phyloP scores from a whole-genome alignment of 1,140 invertebrate species.

The Panagrolaimus sp. region DNA sequence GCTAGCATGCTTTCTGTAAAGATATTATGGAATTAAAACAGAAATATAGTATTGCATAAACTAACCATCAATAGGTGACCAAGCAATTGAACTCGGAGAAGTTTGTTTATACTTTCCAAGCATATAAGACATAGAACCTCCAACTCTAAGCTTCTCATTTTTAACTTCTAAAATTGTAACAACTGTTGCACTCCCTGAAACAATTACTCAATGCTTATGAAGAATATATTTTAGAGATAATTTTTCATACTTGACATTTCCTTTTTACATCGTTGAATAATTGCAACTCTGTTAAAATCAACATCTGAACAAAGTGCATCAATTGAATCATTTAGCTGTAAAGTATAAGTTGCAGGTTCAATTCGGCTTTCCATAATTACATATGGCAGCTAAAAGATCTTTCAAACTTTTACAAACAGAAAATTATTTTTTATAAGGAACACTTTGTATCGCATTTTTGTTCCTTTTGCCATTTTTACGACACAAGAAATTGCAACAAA shows the following conservation, averaged over 20 bases:
- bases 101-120: not conserved
- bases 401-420: too few species aligned
- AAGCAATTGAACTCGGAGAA: not conserved
- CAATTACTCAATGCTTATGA: not conserved
- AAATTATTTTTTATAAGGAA: too few species aligned
- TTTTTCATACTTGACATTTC: not conserved
- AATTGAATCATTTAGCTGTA: not conserved
- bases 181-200: not conserved
- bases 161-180: not conserved
- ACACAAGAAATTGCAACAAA: too few species aligned
- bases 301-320: slow-evolving; percentile 2
- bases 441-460: too few species aligned
- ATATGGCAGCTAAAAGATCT: too few species aligned
- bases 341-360: not conserved
- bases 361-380: too few species aligned
- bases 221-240: not conserved
- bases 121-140: not conserved
- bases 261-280: slow-evolving; percentile 7
- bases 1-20: not conserved
- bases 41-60: not conserved
- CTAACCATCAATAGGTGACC: not conserved
- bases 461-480: too few species aligned
- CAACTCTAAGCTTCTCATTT: not conserved
- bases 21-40: too few species aligned
- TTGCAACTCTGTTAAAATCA: slow-evolving; percentile 1